Evolutionary conservation across 2,113 vertebrate species (phyloP).

Genomic region (Cygnus buccinator): DNA sequence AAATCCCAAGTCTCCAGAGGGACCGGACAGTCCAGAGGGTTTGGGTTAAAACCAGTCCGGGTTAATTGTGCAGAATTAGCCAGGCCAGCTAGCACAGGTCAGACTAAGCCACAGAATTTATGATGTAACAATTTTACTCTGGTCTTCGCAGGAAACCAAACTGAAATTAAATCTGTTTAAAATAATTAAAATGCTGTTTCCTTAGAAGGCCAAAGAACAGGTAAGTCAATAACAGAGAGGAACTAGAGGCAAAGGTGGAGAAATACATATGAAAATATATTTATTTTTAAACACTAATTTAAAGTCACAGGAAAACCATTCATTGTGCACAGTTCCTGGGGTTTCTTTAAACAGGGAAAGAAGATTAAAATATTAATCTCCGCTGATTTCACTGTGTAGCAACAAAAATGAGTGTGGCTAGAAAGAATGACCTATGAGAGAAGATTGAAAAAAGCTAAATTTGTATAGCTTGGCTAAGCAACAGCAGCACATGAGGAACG

Average conservation of each 20-base stretch:
- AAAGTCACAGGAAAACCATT: neutral
- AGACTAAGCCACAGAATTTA: neutral
- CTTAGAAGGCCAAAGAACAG: neutral
- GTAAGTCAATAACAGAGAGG: neutral
- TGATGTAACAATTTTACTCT: neutral
- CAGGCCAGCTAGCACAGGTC: neutral
- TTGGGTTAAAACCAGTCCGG: neutral
- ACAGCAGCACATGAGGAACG: neutral
- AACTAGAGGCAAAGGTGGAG: neutral
- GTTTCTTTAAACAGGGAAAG: slow-evolving; percentile 51
- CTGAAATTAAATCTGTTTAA: neutral
- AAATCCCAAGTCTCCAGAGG: neutral
- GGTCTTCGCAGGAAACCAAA: neutral
- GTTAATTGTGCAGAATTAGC: neutral
- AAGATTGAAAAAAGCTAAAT: slow-evolving; percentile 51
- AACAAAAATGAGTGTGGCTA: slow-evolving; percentile 17
- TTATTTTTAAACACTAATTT: slow-evolving; percentile 12
- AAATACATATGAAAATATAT: neutral
- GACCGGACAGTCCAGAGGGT: neutral
- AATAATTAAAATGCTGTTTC: neutral
- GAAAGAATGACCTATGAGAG: slow-evolving; percentile 35
- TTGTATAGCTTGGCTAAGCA: slow-evolving; percentile 33
- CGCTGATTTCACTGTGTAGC: neutral
- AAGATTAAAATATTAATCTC: slow-evolving; percentile 60
- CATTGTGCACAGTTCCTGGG: neutral